These are phyloP conservation scores for Lethrus apterus DNA, from an alignment of 1,140 invertebrate genomes.

Conservation along the genomic window DNA sequence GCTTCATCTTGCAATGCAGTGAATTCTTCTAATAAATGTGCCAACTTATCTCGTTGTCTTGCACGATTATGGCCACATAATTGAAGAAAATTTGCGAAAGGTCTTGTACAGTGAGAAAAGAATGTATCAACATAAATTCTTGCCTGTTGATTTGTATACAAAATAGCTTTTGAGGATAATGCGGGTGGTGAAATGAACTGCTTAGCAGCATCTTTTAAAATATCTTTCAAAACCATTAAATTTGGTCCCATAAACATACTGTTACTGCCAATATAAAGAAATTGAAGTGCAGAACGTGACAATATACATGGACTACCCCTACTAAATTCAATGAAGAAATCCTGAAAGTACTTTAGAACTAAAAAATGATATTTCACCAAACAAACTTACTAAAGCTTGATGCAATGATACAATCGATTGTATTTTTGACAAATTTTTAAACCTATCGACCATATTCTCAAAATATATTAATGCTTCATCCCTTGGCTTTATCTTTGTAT, in stretches of 20 bases:
- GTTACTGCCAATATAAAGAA: conserved; percentile 58
- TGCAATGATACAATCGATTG: conserved; percentile 73
- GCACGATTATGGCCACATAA: conserved; percentile 92
- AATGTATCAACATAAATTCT: conserved; percentile 86
- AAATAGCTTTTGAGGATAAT: conserved; percentile 45
- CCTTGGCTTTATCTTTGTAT: conserved; percentile 85
- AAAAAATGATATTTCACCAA: neutral
- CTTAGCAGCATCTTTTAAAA: conserved; percentile 76
- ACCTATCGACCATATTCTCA: conserved; percentile 67
- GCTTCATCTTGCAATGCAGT: conserved; percentile 91
- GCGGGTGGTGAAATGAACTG: conserved; percentile 84
- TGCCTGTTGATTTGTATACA: conserved; percentile 42
- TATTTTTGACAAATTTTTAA: conserved; percentile 78
- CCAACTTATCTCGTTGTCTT: conserved; percentile 87
- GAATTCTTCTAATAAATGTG: conserved; percentile 82
- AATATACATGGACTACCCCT: conserved; percentile 84
- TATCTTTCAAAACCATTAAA: conserved; percentile 63
- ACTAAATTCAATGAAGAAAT: conserved; percentile 91
- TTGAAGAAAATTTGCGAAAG: conserved; percentile 82
- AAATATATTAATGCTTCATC: conserved; percentile 79
- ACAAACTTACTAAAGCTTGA: conserved; percentile 61
- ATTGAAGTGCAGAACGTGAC: conserved; percentile 85
- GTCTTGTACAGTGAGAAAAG: conserved; percentile 76
- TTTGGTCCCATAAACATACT: conserved; percentile 41
- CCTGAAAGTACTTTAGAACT: conserved; percentile 50